Base-by-base conservation (phyloP, 2,113 vertebrate genomes). In the Synodontis membranacea region DNA sequence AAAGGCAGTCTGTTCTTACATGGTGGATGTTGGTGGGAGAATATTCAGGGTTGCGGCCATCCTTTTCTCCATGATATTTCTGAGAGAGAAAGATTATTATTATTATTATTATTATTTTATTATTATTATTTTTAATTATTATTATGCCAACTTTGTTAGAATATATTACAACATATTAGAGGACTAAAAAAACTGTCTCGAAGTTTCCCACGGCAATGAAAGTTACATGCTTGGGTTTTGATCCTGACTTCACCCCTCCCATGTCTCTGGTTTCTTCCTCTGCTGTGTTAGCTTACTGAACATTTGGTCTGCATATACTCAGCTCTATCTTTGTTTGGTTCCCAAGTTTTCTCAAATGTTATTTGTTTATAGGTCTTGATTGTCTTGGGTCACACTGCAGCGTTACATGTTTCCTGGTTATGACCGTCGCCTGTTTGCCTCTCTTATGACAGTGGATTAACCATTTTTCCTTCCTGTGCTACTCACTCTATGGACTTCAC, bases 21-120 rank as follows among this genome's bases (percentile, higher is more conserved):
- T 93, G 56, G 96, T 95, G 0, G 93, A 94, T 76, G 93, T 95
- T 89, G 89, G 94, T 11, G 95, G 93, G 88, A 97, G 93, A 91
- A 98, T 97, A 92, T 95, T 97, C 92, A 97, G 91, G 1, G 93
- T 94, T 82, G 96, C 96, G 50, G 96, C 96, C 94, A 98, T 90
- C 64, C 93, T 96, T 93, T 93, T 95, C 82, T 97, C 96, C 96
- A 98, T 95, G 83, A 97, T 92, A n/a, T 93, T 93, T 92, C 97
- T 98, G 90, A 85, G 46, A 75, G 91, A 90, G 91, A 91, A 84
- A 89, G 37, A 82, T 88, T 80, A 52, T 50, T 17, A 34, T 21
- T 76, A 50, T 50, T 79, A n/a, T 62, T n/a, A 62, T 34, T 37
- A 37, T 74, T 11, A 44, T 34, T 50, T 9, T 7, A 50, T 50